Evolutionary conservation across 1,140 invertebrate species (phyloP), one percentile per base, ranked within the genome.

Genomic region (Scaptomyza graminum): DNA sequence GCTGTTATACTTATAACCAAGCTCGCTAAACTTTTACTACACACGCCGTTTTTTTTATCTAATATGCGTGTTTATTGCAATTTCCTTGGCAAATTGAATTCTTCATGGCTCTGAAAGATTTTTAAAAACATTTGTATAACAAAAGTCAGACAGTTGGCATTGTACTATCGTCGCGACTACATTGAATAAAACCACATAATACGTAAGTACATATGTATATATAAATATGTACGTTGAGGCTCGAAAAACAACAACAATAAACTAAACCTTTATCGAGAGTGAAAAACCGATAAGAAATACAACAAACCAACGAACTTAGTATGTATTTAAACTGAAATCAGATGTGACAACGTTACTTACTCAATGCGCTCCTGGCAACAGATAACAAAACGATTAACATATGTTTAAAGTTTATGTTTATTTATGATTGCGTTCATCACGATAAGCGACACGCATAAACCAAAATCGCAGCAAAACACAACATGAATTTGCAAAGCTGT

Each of bases 301-400:
- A 66, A 47, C 43, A 47, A 49, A 44, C 31, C 15, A 41, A 39
- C 11, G 12, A 52, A 22, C 46, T 34, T 16, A 41, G n/a, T 52
- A 22, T 22, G 18, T 7, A 55, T 39, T 54, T 60, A 11, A 34
- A 67, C 47, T 52, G 46, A 44, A 50, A 44, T 52, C 61, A 39
- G 5, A 25, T 31, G 22, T 46, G 59, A 16, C n/a, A 31, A 55
- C 8, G 52, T 55, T 63, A 46, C 59, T 60, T 43, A 69, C 37
- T 31, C 61, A 68, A 37, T 68, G 13, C 65, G 64, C 70, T 73
- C 64, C 64, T 68, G 50, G 56, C 50, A 68, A 73, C 56, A 62
- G 55, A 72, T 71, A 52, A 71, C 34, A 46, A 46, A 63, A 11
- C 49, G 60, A 73, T 68, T 62, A 56, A 9, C 56, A 73, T 68